Evolutionary conservation across 2,797 vertebrate species (phyloP), one percentile per base, ranked within the genome.

Genomic region (Melopsittacus undulatus): DNA sequence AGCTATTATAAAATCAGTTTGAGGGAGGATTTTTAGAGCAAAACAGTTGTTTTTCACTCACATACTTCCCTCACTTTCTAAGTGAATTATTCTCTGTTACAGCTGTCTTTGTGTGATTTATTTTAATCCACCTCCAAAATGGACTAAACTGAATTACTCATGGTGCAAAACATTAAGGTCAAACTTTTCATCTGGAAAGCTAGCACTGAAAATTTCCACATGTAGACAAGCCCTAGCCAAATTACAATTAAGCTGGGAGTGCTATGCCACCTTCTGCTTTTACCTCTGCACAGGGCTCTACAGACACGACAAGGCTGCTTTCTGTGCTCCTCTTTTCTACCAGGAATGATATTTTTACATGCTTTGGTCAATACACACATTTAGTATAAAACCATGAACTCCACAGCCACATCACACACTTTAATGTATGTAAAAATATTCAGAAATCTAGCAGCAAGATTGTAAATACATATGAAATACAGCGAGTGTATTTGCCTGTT

Each of bases 341-440:
- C n/a, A 64, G 49, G 29, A 78, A 7, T 61, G 81, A 29, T 2
- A 10, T 90, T 90, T 95, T 87, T 34, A 83, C 54, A 19, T 62
- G 76, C 42, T 91, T 93, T 43, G 42, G 68, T 78, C 72, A 91
- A 75, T 49, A 51, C 21, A 36, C 46, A 57, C 2, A 1, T 87
- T 87, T 62, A 81, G 38, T 68, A 62, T 83, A 70, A 90, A 89
- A 43, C 81, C 23, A 30, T 46, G 34, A 89, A 59, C 68, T 75
- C 83, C 78, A 24, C 38, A 94, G 52, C 34, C 68, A 81, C 91
- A 87, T 91, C 87, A 80, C 20, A 87, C 61, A 49, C 52, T 38
- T 80, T 92, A 94, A 90, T 81, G 17, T 81, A 80, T 89, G 90
- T 54, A 85, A 96, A 96, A 94, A 87, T 90, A 94, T 93, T 95